Evolutionary conservation across 2,888 invertebrate species (phyloP), one percentile per base, ranked within the genome.

Genomic region (Catocala nupta): DNA sequence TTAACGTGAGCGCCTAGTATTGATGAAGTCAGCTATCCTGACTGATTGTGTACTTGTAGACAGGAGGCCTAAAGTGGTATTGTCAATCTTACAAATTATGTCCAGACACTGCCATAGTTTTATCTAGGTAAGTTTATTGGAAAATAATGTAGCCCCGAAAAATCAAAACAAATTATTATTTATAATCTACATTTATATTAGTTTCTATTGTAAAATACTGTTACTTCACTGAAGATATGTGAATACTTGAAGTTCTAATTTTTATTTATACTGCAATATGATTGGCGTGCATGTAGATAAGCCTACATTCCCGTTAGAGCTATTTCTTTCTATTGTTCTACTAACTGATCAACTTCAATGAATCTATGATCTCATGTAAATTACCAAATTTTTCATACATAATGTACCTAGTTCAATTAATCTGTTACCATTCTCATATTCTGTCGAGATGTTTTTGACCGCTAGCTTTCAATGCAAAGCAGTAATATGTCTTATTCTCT

Each of bases 351-450:
- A 68, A 65, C 59, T 70, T 63, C 59, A 73, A 71, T 66, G 73
- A 80, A 82, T 81, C 81, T 86, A 82, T 89, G 91, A 91, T 91
- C 90, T 92, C 91, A 88, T 86, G 74, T 85, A 82, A 85, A 84
- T 87, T 87, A 91, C 91, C 90, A 90, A 92, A 90, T 83, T 85
- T 78, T 83, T 83, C 78, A 75, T 78, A 82, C 79, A 76, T 81
- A 71, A 76, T 79, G 68, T 75, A 75, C 77, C 77, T 81, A 80
- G 78, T 79, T 80, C 77, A 80, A 79, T 75, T 73, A 73, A 85
- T 86, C 81, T 83, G 86, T 88, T 87, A 88, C 88, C 88, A 88
- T 78, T 76, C 70, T 72, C 65, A 64, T 68, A 55, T 60, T 73
- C 63, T 70, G 59, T 68, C 60, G 47, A 64, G 59, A 64, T 67